Base-by-base conservation (phyloP, 2,888 invertebrate species). In the Melitaea athalia region DNA sequence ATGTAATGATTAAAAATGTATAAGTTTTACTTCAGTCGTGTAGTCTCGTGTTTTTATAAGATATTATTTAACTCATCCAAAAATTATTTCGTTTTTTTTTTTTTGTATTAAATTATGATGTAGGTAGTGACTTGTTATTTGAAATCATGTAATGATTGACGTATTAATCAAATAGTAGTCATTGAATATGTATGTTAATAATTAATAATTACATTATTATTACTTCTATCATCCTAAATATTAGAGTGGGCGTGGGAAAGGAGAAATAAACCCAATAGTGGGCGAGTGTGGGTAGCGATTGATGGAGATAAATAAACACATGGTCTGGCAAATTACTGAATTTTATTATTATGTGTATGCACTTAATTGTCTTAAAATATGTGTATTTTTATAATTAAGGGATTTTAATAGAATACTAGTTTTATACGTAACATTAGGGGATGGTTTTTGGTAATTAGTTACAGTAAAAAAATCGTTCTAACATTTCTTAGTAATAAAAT, bases 231-330 rank as follows among this genome's bases (percentile, higher is more conserved):
- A 53, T 55, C 8, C 53, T 33, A 14, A 33, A 14, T 2, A 38
- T 14, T 24, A 52, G 7, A 55, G 73, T 69, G 43, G 73, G 71
- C 71, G 73, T 71, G 73, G 67, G 73, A 73, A 73, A 71, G 47
- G 62, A 38, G 65, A 60, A 60, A 49, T 68, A 71, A 49, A 67
- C 68, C 72, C 68, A 70, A 10, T 31, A 14, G 72, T 72, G 70
- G 72, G 70, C 59, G 72, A 68, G 45, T 7, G 72, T 72, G 68
- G 72, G 72, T 63, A 8, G 68, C 15, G 64, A 62, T 72, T 70
- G 63, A 72, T 70, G 53, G 53, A 63, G 63, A 64, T 69, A 61
- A 64, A 69, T 65, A 60, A 62, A 66, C 49, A 70, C 17, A 63
- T 64, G 64, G 42, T 47, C 55, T 49, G n/a, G 45, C 55, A 24